phyloP scores from a whole-genome alignment of 2,888 invertebrate species.

The Dysmachus trigonus region DNA sequence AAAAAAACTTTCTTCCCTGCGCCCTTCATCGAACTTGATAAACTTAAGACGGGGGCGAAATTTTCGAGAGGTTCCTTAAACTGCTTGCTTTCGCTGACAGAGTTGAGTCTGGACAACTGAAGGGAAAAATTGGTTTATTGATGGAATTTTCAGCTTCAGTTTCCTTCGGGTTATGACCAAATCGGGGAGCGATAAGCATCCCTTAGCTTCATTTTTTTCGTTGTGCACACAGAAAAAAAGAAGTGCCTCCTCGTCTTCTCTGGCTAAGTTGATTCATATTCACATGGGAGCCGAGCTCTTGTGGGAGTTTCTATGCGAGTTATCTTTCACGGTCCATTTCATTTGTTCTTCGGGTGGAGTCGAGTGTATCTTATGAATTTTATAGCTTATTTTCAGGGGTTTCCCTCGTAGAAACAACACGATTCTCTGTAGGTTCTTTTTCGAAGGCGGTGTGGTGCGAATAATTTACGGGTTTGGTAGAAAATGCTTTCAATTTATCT shows the following conservation, averaged over 20 bases:
- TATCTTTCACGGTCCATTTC: slow-evolving; percentile 22
- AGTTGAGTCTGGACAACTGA: background rate
- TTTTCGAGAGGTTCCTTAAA: background rate
- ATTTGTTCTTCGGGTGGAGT: background rate
- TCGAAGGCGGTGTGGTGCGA: background rate
- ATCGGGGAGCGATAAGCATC: background rate
- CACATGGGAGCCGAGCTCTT: background rate
- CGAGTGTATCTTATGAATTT: slow-evolving; percentile 7
- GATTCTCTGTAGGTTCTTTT: background rate
- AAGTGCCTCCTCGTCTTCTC: background rate
- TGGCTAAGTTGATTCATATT: background rate
- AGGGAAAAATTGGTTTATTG: slow-evolving; percentile 30
- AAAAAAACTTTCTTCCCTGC: background rate
- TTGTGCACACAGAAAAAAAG: background rate
- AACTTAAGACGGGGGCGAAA: background rate
- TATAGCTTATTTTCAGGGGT: background rate
- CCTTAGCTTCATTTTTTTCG: background rate
- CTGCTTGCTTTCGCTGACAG: background rate
- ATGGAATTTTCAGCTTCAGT: slow-evolving; percentile 10
- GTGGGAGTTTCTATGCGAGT: slow-evolving; percentile 1
- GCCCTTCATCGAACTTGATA: background rate
- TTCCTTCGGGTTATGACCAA: background rate
- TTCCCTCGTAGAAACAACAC: background rate
- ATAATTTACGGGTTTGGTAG: background rate
- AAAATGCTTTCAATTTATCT: background rate